phyloP scores from a whole-genome alignment of 2,113 vertebrate genomes.

The Arvicanthis niloticus region DNA sequence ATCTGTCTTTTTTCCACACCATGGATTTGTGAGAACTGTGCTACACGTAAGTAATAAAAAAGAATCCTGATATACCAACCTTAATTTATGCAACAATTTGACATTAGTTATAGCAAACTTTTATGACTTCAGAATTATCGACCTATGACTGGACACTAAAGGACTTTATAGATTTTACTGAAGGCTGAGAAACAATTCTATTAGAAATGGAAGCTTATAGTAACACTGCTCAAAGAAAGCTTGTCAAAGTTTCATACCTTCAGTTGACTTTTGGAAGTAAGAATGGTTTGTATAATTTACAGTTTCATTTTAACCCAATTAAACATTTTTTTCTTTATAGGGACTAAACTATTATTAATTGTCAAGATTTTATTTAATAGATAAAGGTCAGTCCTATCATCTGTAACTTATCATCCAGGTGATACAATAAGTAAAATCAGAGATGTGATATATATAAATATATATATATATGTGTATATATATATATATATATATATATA shows the following conservation, averaged over 20 bases:
- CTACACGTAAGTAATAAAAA: not conserved
- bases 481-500: no score
- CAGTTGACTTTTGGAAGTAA: not conserved
- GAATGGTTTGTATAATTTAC: not conserved
- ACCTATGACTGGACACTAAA: not conserved
- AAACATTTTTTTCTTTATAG: not conserved
- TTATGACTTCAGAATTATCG: not conserved
- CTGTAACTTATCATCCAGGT: not conserved
- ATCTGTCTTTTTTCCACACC: not conserved
- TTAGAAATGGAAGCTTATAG: not conserved
- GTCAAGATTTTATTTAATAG: not conserved
- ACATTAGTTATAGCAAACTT: not conserved
- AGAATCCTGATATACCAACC: not conserved
- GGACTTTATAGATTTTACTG: not conserved
- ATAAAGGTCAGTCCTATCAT: slow-evolving; percentile 17
- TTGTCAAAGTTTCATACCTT: not conserved
- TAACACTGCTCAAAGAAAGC: not conserved
- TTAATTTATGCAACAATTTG: slow-evolving; percentile 16
- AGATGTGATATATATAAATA: not conserved
- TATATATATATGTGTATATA: not conserved
- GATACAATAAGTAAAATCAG: not conserved
- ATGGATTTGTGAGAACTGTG: not conserved
- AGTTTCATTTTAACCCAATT: not conserved
- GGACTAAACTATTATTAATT: not conserved
- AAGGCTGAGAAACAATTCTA: not conserved